Percentiles rank a stretch among this genome's conserved stretches.
Conservation (phyloP, 2,797 vertebrate species). For the Pelochelys cantorii region DNA sequence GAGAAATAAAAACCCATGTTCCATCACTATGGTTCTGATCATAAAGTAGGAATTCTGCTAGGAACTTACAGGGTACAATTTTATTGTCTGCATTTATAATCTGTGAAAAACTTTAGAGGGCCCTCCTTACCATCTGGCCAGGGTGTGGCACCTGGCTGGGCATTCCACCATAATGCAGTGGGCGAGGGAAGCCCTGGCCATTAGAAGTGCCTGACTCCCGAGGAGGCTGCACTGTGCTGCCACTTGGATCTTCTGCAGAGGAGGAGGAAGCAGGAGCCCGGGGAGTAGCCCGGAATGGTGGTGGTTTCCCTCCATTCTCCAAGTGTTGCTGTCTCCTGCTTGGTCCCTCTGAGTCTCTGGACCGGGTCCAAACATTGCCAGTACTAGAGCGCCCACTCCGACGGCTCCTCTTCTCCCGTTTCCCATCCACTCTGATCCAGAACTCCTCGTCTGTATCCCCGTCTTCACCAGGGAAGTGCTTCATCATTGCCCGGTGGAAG, state of each 20-base stretch:
- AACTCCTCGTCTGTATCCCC: constrained; percentile 97
- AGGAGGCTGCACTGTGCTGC: constrained; percentile 64
- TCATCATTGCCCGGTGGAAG: constrained; percentile 93
- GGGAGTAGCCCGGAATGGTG: constrained; percentile 77
- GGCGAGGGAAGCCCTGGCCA: constrained; percentile 77
- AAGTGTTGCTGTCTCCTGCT: constrained; percentile 82
- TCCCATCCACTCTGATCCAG: constrained; percentile 90
- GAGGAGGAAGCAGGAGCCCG: constrained; percentile 72
- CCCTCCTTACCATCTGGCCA: constrained; percentile 78
- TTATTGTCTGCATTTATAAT: background rate
- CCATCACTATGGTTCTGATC: background rate
- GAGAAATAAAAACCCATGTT: background rate
- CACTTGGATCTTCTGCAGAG: constrained; percentile 64
- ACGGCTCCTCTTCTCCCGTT: constrained; percentile 89
- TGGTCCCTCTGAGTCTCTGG: constrained; percentile 79
- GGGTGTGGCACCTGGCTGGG: constrained; percentile 76
- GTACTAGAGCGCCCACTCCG: constrained; percentile 82
- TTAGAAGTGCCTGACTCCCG: constrained; percentile 80
- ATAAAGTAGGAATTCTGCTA: accelerated
- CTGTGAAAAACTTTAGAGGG: background rate
- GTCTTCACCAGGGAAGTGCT: constrained; percentile 97
- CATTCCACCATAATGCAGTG: constrained; percentile 76
- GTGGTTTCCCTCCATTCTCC: constrained; percentile 83
- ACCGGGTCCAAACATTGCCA: constrained; percentile 81
- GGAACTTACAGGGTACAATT: background rate